Evolutionary conservation across 2,888 invertebrate species (phyloP).

Genomic region (Neocrepidodera transversa): DNA sequence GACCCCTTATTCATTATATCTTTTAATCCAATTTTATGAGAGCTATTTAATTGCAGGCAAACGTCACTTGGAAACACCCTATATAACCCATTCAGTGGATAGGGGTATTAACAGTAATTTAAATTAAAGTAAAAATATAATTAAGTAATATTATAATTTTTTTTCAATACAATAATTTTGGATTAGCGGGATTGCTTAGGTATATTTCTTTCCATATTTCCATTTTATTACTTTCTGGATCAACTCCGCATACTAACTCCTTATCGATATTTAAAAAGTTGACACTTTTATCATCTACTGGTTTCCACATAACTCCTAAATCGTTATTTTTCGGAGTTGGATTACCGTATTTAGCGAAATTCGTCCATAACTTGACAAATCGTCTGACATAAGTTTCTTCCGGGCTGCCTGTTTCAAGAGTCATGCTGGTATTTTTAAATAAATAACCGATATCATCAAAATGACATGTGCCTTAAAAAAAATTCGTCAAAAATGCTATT

Average conservation of each 20-base stretch:
- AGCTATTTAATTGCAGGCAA: too few species aligned
- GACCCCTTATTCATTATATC: too few species aligned
- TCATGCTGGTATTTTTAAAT: slow-evolving; percentile 32
- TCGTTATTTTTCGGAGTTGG: slow-evolving; percentile 32
- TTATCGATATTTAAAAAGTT: slow-evolving; percentile 45
- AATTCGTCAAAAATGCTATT: background rate
- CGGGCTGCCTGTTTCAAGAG: slow-evolving; percentile 16
- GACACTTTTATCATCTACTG: slow-evolving; percentile 36
- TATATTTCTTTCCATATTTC: slow-evolving; percentile 42
- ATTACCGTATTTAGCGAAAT: slow-evolving; percentile 29
- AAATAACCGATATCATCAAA: slow-evolving; percentile 45
- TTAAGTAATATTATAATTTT: too few species aligned
- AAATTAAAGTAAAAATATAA: too few species aligned
- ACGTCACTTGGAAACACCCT: too few species aligned
- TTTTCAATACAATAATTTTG: background rate
- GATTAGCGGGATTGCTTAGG: background rate
- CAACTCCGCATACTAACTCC: slow-evolving; percentile 34
- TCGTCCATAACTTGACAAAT: slow-evolving; percentile 33
- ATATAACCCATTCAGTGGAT: too few species aligned
- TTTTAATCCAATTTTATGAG: too few species aligned
- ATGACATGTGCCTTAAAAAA: slow-evolving; percentile 43
- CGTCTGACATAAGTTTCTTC: slow-evolving; percentile 31
- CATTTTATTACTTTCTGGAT: slow-evolving; percentile 45
- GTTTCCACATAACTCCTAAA: slow-evolving; percentile 43
- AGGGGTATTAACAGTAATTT: too few species aligned